Evolutionary conservation across 1,140 invertebrate genomes (phyloP).

Genomic region (Phymastichus coffea): DNA sequence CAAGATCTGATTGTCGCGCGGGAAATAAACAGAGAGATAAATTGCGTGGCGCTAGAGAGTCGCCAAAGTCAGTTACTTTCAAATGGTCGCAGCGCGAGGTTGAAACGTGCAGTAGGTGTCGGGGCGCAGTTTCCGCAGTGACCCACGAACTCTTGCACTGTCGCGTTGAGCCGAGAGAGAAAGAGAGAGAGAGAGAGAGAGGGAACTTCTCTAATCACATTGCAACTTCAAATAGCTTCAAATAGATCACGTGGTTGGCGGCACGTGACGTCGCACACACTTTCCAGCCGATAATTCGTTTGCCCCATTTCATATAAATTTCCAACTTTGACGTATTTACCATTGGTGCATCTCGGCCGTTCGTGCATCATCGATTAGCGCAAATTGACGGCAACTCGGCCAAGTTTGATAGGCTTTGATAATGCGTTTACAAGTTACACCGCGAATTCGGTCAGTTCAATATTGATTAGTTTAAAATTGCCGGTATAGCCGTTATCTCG

Average conservation of each 20-base stretch:
- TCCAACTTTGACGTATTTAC: slow-evolving; percentile 20
- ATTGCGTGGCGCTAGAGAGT: neutral
- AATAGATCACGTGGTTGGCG: slow-evolving; percentile 19
- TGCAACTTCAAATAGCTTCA: slow-evolving; percentile 26
- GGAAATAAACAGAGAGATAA: too few species aligned
- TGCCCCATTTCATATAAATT: slow-evolving; percentile 20
- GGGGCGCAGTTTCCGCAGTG: neutral
- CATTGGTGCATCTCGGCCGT: neutral
- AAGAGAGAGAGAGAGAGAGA: neutral
- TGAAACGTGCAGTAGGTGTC: too few species aligned
- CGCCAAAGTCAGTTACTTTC: neutral
- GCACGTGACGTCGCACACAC: slow-evolving; percentile 9
- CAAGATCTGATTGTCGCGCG: too few species aligned
- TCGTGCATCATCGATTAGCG: neutral
- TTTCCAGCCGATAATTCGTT: slow-evolving; percentile 10
- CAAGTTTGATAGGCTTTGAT: neutral
- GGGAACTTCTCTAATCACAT: slow-evolving; percentile 25
- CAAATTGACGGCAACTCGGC: too few species aligned
- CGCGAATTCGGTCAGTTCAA: neutral
- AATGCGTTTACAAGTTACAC: neutral
- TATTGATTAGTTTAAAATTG: neutral
- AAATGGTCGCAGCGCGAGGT: too few species aligned
- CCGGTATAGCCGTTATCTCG: neutral
- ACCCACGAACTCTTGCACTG: neutral
- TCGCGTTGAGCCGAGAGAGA: neutral